Percentiles rank a stretch among this genome's conserved stretches.
Evolutionary conservation across 2,888 invertebrate species (phyloP).

Genomic region (Melanophora roralis): DNA sequence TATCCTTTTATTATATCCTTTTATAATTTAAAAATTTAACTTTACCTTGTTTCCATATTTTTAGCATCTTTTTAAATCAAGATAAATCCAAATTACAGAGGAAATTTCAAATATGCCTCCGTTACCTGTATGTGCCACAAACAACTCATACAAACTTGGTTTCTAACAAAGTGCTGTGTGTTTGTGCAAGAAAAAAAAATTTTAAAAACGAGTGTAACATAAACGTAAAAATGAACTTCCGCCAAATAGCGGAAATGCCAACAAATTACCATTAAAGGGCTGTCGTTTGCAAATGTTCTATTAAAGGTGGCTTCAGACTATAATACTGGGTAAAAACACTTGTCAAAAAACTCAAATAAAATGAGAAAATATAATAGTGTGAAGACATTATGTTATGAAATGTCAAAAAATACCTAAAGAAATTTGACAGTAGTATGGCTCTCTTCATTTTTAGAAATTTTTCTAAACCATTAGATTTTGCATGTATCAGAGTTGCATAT

Average conservation of each 20-base stretch:
- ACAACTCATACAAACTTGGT: background rate
- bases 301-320: no score
- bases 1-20: no score
- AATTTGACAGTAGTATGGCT: no score
- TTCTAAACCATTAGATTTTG: no score
- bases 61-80: slow-evolving; percentile 26
- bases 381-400: no score
- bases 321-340: no score
- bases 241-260: slow-evolving; percentile 60
- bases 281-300: slow-evolving; percentile 60
- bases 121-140: slow-evolving; percentile 6
- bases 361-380: no score
- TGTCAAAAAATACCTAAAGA: no score
- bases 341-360: no score
- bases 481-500: no score
- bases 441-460: no score
- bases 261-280: slow-evolving; percentile 62
- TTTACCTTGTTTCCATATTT: slow-evolving; percentile 24
- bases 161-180: background rate
- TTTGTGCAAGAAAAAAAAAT: background rate
- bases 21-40: no score
- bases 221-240: slow-evolving; percentile 54
- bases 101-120: slow-evolving; percentile 55
- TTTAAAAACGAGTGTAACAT: slow-evolving; percentile 1
- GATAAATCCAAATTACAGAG: slow-evolving; percentile 21